Conservation (phyloP, 2,888 invertebrate species). For the Tyria jacobaeae region DNA sequence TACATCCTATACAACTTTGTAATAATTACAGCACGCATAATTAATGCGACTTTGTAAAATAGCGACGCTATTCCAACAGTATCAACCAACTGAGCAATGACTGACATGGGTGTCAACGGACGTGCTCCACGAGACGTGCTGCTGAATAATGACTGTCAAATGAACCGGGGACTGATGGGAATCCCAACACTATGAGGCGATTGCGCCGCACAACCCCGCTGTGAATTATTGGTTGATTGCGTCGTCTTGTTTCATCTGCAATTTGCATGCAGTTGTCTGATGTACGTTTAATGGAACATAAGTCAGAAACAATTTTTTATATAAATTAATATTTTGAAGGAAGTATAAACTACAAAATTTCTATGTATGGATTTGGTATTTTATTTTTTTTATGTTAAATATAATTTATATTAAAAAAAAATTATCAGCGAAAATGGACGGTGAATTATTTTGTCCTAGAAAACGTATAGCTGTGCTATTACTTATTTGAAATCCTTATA, state of each 20-base stretch:
- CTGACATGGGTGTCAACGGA: conserved; percentile 50
- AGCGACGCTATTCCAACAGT: conserved; percentile 18
- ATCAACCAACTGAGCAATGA: conserved; percentile 45
- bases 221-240: conserved; percentile 55
- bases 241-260: conserved; percentile 49
- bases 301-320: not conserved
- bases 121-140: conserved; percentile 61
- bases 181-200: conserved; percentile 60
- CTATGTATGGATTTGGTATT: no score
- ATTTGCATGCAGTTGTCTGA: conserved; percentile 20
- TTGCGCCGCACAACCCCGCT: conserved; percentile 45
- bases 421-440: not conserved
- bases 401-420: no score
- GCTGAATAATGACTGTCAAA: conserved; percentile 74
- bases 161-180: conserved; percentile 67
- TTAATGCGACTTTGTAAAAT: conserved; percentile 45
- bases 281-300: not conserved
- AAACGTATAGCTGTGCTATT: not conserved
- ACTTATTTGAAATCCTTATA: no score
- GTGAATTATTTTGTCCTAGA: not conserved
- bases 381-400: not conserved
- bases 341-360: not conserved
- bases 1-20: conserved; percentile 24
- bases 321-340: not conserved
- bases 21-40: conserved; percentile 37